Base-by-base conservation (phyloP, 2,888 invertebrate genomes). In the Ceratothoa steindachneri region DNA sequence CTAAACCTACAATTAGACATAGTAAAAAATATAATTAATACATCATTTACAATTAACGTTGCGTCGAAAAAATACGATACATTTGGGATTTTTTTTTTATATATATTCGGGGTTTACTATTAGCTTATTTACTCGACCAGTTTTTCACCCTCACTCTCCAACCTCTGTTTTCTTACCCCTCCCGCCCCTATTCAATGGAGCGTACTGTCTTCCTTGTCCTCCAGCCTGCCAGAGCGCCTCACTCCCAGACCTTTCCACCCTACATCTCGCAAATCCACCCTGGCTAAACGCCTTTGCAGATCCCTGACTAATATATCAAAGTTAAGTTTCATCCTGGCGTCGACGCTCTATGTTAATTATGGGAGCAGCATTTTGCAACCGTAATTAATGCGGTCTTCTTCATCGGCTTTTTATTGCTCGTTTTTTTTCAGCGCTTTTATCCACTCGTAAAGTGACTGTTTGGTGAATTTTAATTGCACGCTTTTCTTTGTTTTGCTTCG, bases 321-420 rank as follows among this genome's bases (percentile, higher is more conserved):
- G 71, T 74, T 70, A 66, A 64, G 66, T 30, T 55, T 52, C 51
- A 66, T 71, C 71, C 65, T 71, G 68, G 68, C 71, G 67, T 66
- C 29, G 68, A 71, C 71, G 68, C 68, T 71, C 51, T 74, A 74
- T 74, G 71, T 71, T 71, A 71, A 74, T 71, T 71, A 60, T 51
- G 70, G 65, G 73, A 70, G 70, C 70, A 70, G 73, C 69, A 53
- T 73, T 74, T 67, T 55, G 65, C 30, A 66, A 30, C 66, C 28
- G 70, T 74, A 74, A 74, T 74, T 74, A 74, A 74, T 70, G 67
- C 52, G 41, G 64, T 64, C 68, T 28, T 55, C 55, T 55, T 55
- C 19, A 5, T 55, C 24, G 24, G 24, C 15, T 55, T 55, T 55
- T 55, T 55, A 55, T 55, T 55, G 19, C 55, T 55, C 15, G 7